Evolutionary conservation across 2,888 invertebrate species (phyloP), one percentile per base, ranked within the genome.

Genomic region (Branchellion lobata): DNA sequence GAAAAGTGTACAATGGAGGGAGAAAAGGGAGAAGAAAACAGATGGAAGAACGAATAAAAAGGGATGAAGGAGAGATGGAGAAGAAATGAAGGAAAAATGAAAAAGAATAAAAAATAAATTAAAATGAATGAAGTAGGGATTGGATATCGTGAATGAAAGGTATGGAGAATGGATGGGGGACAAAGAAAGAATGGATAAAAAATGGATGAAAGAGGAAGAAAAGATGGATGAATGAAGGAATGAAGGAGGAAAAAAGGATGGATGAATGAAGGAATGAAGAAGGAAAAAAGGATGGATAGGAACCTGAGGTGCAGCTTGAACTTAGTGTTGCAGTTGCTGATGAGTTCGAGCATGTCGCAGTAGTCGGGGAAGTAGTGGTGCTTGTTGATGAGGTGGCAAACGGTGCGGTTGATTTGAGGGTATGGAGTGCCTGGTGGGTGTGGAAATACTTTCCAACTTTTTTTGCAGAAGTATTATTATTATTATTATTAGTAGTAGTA

Each of bases 391-490:
- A 87, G 87, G 79, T 84, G 87, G 78, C 86, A 86, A 40, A 89
- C 84, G 65, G 86, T 86, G 61, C 84, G 85, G 84, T 88, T 88
- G 8, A 89, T 85, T 81, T 86, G 87, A 29, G 90, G 85, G 90
- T 91, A 85, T 89, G 91, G 29, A 89, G 92, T 78, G 85, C 90
- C 83, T 91, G 88, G 29, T 5, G 8, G 8, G 8, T 5, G n/a
- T n/a, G 29, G 29, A 29, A 65, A n/a, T n/a, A n/a, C n/a, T n/a
- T n/a, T n/a, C n/a, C n/a, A 27, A 65, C 8, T 24, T 24, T 65
- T 24, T 8, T 65, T 65, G 29, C n/a, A 65, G 24, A 65, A 24
- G 11, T 27, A 65, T 14, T 65, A 24, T 65, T n/a, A 65, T 27
- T 14, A 5, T 65, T 65, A n/a, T n/a, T n/a, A n/a, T n/a, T n/a